Base-by-base conservation (phyloP, 2,888 invertebrate genomes). In the Athalia rosae region DNA sequence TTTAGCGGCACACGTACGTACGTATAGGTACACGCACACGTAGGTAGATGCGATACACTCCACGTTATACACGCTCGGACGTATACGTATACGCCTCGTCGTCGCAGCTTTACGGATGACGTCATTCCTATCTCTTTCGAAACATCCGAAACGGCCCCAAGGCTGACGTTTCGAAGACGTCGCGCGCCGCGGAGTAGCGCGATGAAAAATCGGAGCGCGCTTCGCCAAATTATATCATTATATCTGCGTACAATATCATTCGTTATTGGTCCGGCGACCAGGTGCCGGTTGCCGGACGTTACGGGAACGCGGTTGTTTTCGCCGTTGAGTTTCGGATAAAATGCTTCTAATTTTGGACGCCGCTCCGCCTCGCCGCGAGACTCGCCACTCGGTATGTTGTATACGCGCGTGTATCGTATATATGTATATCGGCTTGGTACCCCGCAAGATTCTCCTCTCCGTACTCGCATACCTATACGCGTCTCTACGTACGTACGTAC, bases 321-420 rank as follows among this genome's bases (percentile, higher is more conserved):
- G 69, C 69, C 56, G 69, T 69, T 15, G 56, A 69, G 56, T 69
- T 69, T 56, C 69, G 69, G 56, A 69, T 69, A 69, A 69, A 69
- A 69, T 69, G 69, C 56, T 69, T 69, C 69, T 69, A 69, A 69
- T 69, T 69, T 69, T 69, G 56, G 69, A 69, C 43, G n/a, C 13
- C 43, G 41, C 69, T 53, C 56, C 69, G 69, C n/a, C 69, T 69
- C 43, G 56, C 56, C 69, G 11, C 56, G 69, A 13, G 45, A 56
- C n/a, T 56, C 69, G 7, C 7, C 9, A 4, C 62, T 67, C 11
- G 67, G 53, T 67, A 50, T n/a, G n/a, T n/a, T n/a, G n/a, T n/a
- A n/a, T n/a, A n/a, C n/a, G n/a, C n/a, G n/a, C n/a, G n/a, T n/a
- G n/a, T n/a, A n/a, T n/a, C n/a, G n/a, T n/a, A n/a, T n/a, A n/a